These are phyloP conservation scores for Salvelinus fontinalis DNA, from an alignment of 2,113 vertebrate species.

Conservation along the genomic window DNA sequence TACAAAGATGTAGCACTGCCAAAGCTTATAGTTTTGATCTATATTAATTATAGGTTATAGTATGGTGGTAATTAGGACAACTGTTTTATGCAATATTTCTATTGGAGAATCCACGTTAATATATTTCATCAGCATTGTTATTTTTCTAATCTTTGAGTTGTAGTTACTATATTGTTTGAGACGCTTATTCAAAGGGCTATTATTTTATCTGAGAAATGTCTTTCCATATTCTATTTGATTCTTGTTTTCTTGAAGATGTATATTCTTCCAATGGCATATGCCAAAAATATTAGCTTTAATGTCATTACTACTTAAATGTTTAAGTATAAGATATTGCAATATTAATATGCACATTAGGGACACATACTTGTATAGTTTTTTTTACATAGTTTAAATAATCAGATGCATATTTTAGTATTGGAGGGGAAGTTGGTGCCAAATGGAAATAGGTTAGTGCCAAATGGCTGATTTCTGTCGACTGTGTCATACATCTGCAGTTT, in stretches of 20 bases:
- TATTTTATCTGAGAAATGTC: background rate
- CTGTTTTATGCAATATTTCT: too few species aligned
- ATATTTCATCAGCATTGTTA: background rate
- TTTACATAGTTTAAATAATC: too few species aligned
- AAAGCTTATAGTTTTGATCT: too few species aligned
- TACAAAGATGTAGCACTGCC: too few species aligned
- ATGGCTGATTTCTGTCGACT: too few species aligned
- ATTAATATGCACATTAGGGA: background rate
- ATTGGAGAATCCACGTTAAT: background rate
- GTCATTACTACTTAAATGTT: background rate
- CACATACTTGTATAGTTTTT: background rate
- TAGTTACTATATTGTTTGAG: background rate
- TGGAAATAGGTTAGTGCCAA: too few species aligned
- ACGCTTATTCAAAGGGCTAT: background rate
- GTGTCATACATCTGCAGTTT: too few species aligned
- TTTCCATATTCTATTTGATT: background rate
- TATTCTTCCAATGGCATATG: constrained; percentile 19
- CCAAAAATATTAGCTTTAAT: constrained; percentile 32
- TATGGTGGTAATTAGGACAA: too few species aligned
- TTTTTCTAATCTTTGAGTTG: background rate
- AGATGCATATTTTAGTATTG: too few species aligned
- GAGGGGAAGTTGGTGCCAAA: too few species aligned
- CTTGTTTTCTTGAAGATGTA: constrained; percentile 10
- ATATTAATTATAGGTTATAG: background rate
- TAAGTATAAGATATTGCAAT: background rate